Conservation (phyloP, 2,113 vertebrate species). For the Scalopus aquaticus region DNA sequence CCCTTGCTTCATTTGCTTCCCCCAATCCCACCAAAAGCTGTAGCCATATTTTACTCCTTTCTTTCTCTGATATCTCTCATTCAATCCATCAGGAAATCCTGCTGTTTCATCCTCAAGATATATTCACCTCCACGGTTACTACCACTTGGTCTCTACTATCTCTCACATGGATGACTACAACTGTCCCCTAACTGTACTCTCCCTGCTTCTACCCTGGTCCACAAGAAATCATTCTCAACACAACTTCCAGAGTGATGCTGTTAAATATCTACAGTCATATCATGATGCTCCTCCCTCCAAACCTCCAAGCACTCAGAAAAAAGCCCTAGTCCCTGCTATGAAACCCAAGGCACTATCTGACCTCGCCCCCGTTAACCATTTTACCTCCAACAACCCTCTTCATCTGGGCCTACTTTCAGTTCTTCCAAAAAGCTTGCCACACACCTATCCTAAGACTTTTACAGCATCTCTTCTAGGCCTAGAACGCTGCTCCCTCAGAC, state of each 20-base stretch:
- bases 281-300: neutral
- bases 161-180: neutral
- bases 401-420: neutral
- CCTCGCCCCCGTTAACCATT: neutral
- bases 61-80: neutral
- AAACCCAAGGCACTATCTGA: neutral
- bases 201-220: neutral
- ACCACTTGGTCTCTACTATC: neutral
- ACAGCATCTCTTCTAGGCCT: neutral
- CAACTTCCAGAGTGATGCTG: neutral
- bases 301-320: neutral
- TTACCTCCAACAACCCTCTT: neutral
- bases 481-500: neutral
- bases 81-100: neutral
- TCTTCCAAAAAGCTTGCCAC: constrained; percentile 14
- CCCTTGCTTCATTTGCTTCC: neutral
- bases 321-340: neutral
- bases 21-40: neutral
- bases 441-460: neutral
- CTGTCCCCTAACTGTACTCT: neutral
- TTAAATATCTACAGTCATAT: neutral
- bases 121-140: neutral
- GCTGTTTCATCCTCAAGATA: neutral
- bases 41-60: neutral
- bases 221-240: neutral